A percentile compares a stretch with the other conserved stretches of the same genome.
phyloP scores from a whole-genome alignment of 2,797 vertebrate species.

The Peromyscus attwateri region DNA sequence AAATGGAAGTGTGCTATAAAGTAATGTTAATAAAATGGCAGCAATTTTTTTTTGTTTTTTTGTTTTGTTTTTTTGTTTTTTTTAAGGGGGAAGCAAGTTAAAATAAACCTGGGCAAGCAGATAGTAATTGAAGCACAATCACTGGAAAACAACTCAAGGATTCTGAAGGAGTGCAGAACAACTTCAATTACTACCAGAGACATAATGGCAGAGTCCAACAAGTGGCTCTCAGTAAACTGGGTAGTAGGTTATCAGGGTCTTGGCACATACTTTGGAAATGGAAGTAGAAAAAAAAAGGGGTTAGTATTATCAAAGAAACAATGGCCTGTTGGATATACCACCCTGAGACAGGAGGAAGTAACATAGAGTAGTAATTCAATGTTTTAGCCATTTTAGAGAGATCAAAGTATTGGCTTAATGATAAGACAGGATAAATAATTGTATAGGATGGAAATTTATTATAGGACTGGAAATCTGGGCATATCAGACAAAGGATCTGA shows the following conservation, averaged over 20 bases:
- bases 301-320: neutral
- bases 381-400: conserved; percentile 27
- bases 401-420: neutral
- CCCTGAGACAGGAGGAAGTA: neutral
- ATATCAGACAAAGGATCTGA: conserved; percentile 18
- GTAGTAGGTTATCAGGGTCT: neutral
- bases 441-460: conserved; percentile 5
- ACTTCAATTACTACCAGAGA: neutral
- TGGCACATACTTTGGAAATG: neutral
- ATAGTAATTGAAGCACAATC: neutral
- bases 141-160: neutral
- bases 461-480: neutral
- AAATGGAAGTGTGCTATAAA: neutral
- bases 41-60: neutral
- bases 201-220: neutral
- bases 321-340: neutral
- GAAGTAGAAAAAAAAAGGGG: neutral
- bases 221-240: neutral
- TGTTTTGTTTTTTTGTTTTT: neutral
- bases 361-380: neutral
- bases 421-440: conserved; percentile 20
- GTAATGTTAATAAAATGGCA: neutral
- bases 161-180: neutral
- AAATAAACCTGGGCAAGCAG: neutral
- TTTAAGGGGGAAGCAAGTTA: neutral